Evolutionary conservation across 2,888 invertebrate species (phyloP).

Genomic region (Heliconius charithonia): DNA sequence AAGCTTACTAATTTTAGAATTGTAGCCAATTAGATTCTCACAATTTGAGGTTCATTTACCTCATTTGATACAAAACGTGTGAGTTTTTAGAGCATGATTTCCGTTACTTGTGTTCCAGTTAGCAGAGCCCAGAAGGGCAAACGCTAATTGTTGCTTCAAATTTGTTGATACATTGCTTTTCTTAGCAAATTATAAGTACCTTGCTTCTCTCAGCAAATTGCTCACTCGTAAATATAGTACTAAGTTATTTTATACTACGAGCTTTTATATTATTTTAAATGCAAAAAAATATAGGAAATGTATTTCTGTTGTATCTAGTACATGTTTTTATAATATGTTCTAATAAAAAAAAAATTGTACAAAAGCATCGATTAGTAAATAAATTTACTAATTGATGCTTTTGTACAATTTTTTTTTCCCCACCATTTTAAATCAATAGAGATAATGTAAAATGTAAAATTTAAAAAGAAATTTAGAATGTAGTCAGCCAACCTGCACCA

Average conservation of each 20-base stretch:
- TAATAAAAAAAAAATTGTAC: too few relatives aligned
- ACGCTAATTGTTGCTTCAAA: slow-evolving; percentile 26
- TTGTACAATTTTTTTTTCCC: too few relatives aligned
- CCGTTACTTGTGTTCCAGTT: slow-evolving; percentile 44
- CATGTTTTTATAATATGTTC: too few relatives aligned
- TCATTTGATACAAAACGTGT: slow-evolving; percentile 46
- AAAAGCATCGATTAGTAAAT: too few relatives aligned
- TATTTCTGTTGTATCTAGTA: background rate
- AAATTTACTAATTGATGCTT: too few relatives aligned
- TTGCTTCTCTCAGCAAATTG: background rate
- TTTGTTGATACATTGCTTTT: background rate
- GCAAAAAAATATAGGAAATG: background rate
- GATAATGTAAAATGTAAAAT: background rate
- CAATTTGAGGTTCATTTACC: slow-evolving; percentile 48
- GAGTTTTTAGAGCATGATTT: slow-evolving; percentile 42
- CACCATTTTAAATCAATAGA: too few relatives aligned
- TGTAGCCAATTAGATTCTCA: slow-evolving; percentile 42
- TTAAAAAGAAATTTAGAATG: background rate
- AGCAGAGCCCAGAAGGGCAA: slow-evolving; percentile 41
- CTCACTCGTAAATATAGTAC: slow-evolving; percentile 5
- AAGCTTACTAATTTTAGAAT: slow-evolving; percentile 21
- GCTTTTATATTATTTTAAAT: background rate
- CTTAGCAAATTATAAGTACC: background rate
- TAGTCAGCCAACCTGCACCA: background rate
- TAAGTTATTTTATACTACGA: background rate